Conservation (phyloP, 2,797 vertebrate genomes). For the Hypotaenidia philippensis region DNA sequence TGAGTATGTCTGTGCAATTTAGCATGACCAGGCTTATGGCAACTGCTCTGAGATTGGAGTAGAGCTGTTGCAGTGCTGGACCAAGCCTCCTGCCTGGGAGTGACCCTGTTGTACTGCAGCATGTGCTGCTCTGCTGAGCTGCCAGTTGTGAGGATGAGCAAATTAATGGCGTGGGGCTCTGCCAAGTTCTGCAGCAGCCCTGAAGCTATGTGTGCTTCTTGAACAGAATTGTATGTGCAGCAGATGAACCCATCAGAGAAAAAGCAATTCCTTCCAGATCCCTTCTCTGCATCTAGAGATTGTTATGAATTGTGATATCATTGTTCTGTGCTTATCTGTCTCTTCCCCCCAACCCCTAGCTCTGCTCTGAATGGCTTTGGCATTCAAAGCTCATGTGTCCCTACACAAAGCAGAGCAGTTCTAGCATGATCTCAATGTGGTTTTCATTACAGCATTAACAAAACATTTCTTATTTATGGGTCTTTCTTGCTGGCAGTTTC, state of each 20-base stretch:
- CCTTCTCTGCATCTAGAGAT: neutral
- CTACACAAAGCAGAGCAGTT: neutral
- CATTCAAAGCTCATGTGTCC: neutral
- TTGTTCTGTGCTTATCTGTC: neutral
- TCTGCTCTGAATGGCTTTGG: neutral
- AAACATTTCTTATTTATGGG: slow-evolving; percentile 62
- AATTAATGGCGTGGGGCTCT: accelerated
- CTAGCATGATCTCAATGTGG: slow-evolving; percentile 8
- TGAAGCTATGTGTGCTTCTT: neutral
- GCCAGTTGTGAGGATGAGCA: neutral
- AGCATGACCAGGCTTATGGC: neutral
- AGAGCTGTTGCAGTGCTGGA: neutral
- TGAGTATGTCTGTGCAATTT: neutral
- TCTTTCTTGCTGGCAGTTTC: slow-evolving; percentile 12
- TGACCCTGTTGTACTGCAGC: neutral
- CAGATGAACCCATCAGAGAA: neutral
- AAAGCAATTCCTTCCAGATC: neutral
- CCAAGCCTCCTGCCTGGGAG: neutral
- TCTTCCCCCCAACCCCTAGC: neutral
- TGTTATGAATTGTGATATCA: neutral
- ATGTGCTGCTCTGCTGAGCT: neutral
- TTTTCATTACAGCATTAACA: slow-evolving; percentile 67
- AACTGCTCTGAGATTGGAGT: neutral
- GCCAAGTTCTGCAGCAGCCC: neutral
- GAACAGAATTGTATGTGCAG: neutral